Base-by-base conservation (phyloP, 2,113 vertebrate genomes). In the Corythornis madagascariensis region DNA sequence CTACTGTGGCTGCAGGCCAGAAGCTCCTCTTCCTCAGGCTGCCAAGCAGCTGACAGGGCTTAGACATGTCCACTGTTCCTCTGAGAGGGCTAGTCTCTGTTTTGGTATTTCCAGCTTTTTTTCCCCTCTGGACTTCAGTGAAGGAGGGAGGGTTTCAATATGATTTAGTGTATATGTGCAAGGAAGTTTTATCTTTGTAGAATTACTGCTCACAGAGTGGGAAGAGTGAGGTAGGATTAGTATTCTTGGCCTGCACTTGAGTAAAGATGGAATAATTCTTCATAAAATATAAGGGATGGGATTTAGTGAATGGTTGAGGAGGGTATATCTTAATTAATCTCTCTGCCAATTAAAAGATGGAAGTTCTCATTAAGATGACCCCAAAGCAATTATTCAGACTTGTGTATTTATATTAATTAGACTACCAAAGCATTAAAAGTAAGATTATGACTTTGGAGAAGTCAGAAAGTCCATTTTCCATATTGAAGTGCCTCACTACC, bases 321-420 rank as follows among this genome's bases (percentile, higher is more conserved):
- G 47, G 47, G 47, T 81, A 22, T 94, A 94, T 92, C 91, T 96
- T 94, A 95, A 93, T 94, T 95, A 95, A 96, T 93, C 91, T 93
- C 91, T 94, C 53, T 90, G 52, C 89, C 94, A 95, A 92, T 94
- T 95, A 94, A 83, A 94, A 90, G 69, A 86, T 47, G 80, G 83
- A 77, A 83, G 42, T 88, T 95, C 80, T 90, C 95, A 94, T 95
- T 96, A 95, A 90, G 83, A 83, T 92, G 95, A 93, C 92, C 69
- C 43, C 35, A 86, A 86, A 93, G 86, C 89, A 96, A 90, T 95
- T 93, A 71, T 86, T 86, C 69, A 92, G 56, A 63, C 25, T 90
- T 93, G 48, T 81, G 38, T 90, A 76, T 90, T 96, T 95, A 88
- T 56, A 63, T 95, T 96, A 95, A 93, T 94, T 77, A 81, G 72